Base-by-base conservation (phyloP, 2,888 invertebrate species). In the Nebria salina region DNA sequence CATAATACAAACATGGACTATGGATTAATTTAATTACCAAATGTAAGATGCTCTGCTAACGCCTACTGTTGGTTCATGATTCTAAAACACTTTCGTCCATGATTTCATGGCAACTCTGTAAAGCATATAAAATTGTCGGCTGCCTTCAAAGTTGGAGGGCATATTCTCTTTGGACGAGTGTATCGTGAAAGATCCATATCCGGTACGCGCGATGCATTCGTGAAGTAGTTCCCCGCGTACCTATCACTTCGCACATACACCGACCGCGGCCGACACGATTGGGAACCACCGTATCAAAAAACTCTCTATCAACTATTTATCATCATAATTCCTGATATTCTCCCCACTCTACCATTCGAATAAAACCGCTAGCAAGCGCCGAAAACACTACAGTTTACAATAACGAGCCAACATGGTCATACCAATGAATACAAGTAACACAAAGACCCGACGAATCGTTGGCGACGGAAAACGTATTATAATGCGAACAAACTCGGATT, bases 401-500 rank as follows among this genome's bases (percentile, higher is more conserved):
- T 25, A 26, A 2, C 54, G 11, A 34, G 34, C 2, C 15, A 72
- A 72, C 7, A 73, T 73, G 73, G 73, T 73, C 20, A 41, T 73
- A 43, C 73, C 73, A 3, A 73, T 73, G 42, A 73, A 43, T 20
- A 73, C 15, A 43, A 43, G 43, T 43, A 15, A 41, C 3, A 15
- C 25, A 64, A 81, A 81, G 26, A 76, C 72, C 11, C 75, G 75
- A 65, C 81, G 81, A 1, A 81, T 81, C 7, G 76, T 81, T 20
- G 75, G 81, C 5, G 81, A 81, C 15, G 81, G 81, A 26, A 75
- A 76, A 13, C 54, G 41, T 13, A 81, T 81, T 8, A 54, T 81
- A 11, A n/a, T 81, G 42, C 34, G 76, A 41, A 76, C 81, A 4
- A 81, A 81, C 41, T 81, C 81, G 8, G 81, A 81, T 11, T 81